phyloP scores from a whole-genome alignment of 2,113 vertebrate species.

The Dipodomys ordii region DNA sequence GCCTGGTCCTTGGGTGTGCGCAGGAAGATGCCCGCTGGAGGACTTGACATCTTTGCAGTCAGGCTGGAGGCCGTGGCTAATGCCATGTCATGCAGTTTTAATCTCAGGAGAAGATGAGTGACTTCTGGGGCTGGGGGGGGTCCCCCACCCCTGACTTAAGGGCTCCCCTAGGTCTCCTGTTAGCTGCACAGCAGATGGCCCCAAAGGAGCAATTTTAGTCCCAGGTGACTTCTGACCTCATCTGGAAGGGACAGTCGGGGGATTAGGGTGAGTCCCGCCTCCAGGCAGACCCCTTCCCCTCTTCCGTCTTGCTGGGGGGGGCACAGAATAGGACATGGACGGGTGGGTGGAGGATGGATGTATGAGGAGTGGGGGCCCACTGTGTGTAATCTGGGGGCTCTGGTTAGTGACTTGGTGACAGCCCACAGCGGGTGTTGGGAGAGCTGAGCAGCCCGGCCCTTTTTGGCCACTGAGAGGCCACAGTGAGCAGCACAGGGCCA shows the following conservation, averaged over 20 bases:
- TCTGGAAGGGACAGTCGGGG: background rate
- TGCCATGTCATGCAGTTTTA: background rate
- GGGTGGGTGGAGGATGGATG: background rate
- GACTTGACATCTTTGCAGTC: background rate
- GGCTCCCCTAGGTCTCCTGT: background rate
- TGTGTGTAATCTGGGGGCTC: background rate
- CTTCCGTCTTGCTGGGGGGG: too few relatives aligned
- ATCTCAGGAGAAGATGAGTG: background rate
- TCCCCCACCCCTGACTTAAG: background rate
- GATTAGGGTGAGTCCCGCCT: background rate
- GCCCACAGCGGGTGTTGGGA: background rate
- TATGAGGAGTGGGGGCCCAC: too few relatives aligned
- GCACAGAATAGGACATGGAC: background rate
- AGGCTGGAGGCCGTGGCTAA: background rate
- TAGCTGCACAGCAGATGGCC: background rate
- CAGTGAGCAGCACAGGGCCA: rapidly evolving
- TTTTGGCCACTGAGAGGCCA: background rate
- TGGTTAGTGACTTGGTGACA: background rate
- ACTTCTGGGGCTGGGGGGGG: background rate
- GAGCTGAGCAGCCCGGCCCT: background rate
- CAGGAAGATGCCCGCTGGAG: too few relatives aligned
- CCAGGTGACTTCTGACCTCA: too few relatives aligned
- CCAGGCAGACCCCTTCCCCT: background rate
- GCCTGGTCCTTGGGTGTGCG: too few relatives aligned
- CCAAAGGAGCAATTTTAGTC: background rate